Conservation (phyloP, 2,113 vertebrate genomes). For the Chaenogobius annularis region DNA sequence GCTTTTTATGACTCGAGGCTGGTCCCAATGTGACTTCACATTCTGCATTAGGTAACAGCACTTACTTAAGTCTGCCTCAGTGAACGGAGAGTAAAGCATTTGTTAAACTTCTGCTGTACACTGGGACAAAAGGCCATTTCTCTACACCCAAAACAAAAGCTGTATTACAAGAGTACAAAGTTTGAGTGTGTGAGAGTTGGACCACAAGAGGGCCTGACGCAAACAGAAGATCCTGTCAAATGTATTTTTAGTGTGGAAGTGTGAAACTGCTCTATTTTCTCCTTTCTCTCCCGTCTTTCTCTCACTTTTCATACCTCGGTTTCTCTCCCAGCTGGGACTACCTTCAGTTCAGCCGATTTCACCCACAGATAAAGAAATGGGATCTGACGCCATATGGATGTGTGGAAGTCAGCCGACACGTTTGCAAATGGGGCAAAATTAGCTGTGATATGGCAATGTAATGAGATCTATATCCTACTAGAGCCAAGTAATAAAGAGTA, state of each 20-base stretch:
- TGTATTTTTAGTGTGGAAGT: slow-evolving; percentile 67
- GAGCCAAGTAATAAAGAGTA: slow-evolving; percentile 3
- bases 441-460: slow-evolving; percentile 13
- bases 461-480: slow-evolving; percentile 24
- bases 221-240: slow-evolving; percentile 66
- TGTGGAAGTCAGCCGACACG: slow-evolving; percentile 28
- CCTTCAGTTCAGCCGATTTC: slow-evolving; percentile 47
- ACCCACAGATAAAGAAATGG: slow-evolving; percentile 49
- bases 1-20: slow-evolving; percentile 14
- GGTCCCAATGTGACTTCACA: slow-evolving; percentile 10
- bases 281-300: slow-evolving; percentile 24
- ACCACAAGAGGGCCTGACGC: slow-evolving; percentile 56
- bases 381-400: slow-evolving; percentile 33
- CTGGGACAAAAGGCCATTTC: slow-evolving; percentile 15
- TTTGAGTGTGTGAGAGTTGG: slow-evolving; percentile 39
- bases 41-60: slow-evolving; percentile 14
- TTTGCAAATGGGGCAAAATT: slow-evolving; percentile 44
- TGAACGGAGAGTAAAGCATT: slow-evolving; percentile 1
- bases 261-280: slow-evolving; percentile 66
- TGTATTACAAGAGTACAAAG: slow-evolving; percentile 47
- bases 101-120: slow-evolving; percentile 14
- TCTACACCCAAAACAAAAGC: slow-evolving; percentile 20
- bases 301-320: slow-evolving; percentile 42
- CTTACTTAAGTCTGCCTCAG: slow-evolving; percentile 10
- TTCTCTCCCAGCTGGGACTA: slow-evolving; percentile 44